These are phyloP conservation scores for Rhagonycha lutea DNA, from an alignment of 2,888 invertebrate species.

Conservation along the genomic window DNA sequence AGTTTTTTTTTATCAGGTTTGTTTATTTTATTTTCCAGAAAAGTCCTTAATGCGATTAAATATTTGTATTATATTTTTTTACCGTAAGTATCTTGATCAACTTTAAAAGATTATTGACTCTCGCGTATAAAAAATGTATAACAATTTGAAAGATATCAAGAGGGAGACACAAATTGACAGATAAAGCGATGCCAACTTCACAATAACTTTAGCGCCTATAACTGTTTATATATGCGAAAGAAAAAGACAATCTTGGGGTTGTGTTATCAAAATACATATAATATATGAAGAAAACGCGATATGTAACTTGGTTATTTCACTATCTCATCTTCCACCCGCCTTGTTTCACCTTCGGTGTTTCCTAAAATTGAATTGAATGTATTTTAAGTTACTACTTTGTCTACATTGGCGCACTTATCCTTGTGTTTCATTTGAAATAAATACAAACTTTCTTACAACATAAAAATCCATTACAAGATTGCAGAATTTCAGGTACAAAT, in stretches of 20 bases:
- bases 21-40: neutral
- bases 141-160: constrained; percentile 28
- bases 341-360: constrained; percentile 22
- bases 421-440: neutral
- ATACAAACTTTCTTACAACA: neutral
- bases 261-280: constrained; percentile 22
- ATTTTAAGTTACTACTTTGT: constrained; percentile 27
- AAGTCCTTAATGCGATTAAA: neutral
- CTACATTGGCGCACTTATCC: constrained; percentile 10
- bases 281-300: constrained; percentile 23
- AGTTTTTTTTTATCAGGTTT: neutral
- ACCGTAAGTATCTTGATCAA: constrained; percentile 16
- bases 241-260: constrained; percentile 11
- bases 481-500: neutral
- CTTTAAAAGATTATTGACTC: constrained; percentile 31
- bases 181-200: constrained; percentile 23
- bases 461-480: neutral
- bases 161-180: constrained; percentile 30
- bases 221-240: constrained; percentile 4
- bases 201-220: constrained; percentile 7
- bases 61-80: neutral
- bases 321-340: constrained; percentile 27
- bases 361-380: constrained; percentile 28
- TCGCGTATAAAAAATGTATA: constrained; percentile 29
- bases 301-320: constrained; percentile 30